Evolutionary conservation across 2,888 invertebrate genomes (phyloP), one percentile per base, ranked within the genome.

Genomic region (Platerodrilus igneus): DNA sequence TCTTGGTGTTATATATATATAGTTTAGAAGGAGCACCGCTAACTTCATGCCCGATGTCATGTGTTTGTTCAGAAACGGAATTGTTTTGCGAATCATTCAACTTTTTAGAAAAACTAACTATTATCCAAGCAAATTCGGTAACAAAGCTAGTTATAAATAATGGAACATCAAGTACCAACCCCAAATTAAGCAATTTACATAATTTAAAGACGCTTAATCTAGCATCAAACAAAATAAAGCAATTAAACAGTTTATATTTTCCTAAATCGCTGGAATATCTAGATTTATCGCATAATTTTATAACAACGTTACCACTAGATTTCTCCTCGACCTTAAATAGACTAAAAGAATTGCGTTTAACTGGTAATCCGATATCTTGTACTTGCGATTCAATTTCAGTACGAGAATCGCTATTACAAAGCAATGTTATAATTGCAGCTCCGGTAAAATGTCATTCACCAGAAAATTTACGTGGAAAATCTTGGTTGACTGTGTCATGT

Each of bases 341-440:
- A n/a, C 65, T 86, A 36, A 76, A 76, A 58, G 73, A 76, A 52
- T 67, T 87, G 41, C 77, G 83, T 59, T 57, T 87, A 41, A 72
- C 75, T 31, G 79, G 78, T 26, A 87, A 87, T 60, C 78, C 78
- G 20, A 68, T 87, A 4, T 71, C 79, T 52, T 87, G 86, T 64
- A 76, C 80, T 16, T 86, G 86, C 58, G 74, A 76, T 46, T 82
- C 83, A 39, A 64, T 85, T 39, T 69, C 74, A 47, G 71, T 76
- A 29, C 75, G 83, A 47, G 79, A 84, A 56, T 71, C 72, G 51
- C 63, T 86, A 50, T 59, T 56, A 17, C 49, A 54, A 38, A 46
- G 53, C n/a, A 55, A 55, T 8, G 57, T 67, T 18, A 38, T 38
- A 4, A 47, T 67, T 23, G 51, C 56, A n/a, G 55, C 58, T 43